These are phyloP conservation scores for Diphyllodes magnificus DNA, from an alignment of 2,113 vertebrate genomes.

Conservation along the genomic window DNA sequence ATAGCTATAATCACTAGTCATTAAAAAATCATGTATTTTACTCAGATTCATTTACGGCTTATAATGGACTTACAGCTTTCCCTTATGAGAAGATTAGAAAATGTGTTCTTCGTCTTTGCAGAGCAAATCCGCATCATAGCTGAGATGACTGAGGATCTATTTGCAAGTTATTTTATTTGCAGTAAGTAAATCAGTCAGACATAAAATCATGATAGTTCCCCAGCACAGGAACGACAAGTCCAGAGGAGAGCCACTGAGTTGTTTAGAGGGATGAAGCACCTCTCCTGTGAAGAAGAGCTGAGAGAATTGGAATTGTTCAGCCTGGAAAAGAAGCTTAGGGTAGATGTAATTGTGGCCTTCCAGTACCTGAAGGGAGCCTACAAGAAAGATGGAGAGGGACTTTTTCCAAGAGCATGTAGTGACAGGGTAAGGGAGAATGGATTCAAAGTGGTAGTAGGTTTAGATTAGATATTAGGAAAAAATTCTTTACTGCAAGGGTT, in stretches of 20 bases:
- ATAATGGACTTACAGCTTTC: constrained; percentile 1
- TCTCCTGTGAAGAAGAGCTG: neutral
- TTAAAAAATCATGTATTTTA: neutral
- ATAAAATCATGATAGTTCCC: neutral
- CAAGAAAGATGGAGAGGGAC: neutral
- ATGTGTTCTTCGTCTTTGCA: neutral
- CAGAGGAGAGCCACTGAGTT: neutral
- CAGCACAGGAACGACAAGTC: neutral
- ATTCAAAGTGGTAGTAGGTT: neutral
- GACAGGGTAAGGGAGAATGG: neutral
- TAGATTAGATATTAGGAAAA: neutral
- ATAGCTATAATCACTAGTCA: neutral
- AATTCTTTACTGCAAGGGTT: neutral
- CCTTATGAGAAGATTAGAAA: neutral
- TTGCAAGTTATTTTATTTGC: neutral
- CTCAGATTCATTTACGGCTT: neutral
- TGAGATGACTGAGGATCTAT: neutral
- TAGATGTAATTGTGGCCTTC: neutral
- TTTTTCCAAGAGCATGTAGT: neutral
- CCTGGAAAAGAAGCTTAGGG: neutral
- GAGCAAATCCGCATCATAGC: neutral
- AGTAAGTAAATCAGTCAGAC: neutral
- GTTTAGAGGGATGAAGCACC: neutral
- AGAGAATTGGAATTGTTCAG: neutral
- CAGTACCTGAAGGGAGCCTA: neutral